Evolutionary conservation across 2,113 vertebrate species (phyloP), one percentile per base, ranked within the genome.

Genomic region (Puffinus mauretanicus): DNA sequence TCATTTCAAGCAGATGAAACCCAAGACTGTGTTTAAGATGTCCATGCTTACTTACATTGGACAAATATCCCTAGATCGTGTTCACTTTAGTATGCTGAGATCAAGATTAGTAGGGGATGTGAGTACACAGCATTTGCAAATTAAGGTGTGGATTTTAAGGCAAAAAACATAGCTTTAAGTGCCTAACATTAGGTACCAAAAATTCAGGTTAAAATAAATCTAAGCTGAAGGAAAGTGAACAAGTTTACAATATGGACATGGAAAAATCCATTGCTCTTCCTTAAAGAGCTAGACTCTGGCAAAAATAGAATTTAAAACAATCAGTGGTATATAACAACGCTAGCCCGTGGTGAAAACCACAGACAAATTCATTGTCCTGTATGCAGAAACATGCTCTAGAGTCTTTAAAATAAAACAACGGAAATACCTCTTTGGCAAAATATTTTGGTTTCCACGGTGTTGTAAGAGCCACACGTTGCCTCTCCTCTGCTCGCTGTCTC

Each of bases 361-460:
- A 6, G 47, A 21, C 30, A 25, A 20, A 32, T 32, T 64, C 17
- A 32, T 32, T 27, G 58, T 49, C 80, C 69, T 6, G 22, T 2
- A 3, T 9, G 55, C 88, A 73, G 22, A 46, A 62, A 58, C 70
- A 55, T 10, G 22, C 58, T 30, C 8, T 8, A 4, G 16, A 32
- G 26, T 55, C 52, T 36, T 72, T 8, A 69, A 30, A 24, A 21
- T 15, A 67, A 26, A 60, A n/a, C 26, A 24, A 22, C 2, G 16
- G 4, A 25, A 25, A 98, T 97, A 99, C 99, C 99, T 99, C 99
- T 97, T 99, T 99, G 89, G 95, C 98, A 97, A 99, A 99, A 91
- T 99, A 98, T 88, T 98, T 99, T 85, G 99, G 98, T 57, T 98
- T 98, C 99, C 99, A 99, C 0, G 97, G 97, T 2, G 96, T 93